phyloP scores from a whole-genome alignment of 2,888 invertebrate genomes.

The Macrosoma leucophasiata region DNA sequence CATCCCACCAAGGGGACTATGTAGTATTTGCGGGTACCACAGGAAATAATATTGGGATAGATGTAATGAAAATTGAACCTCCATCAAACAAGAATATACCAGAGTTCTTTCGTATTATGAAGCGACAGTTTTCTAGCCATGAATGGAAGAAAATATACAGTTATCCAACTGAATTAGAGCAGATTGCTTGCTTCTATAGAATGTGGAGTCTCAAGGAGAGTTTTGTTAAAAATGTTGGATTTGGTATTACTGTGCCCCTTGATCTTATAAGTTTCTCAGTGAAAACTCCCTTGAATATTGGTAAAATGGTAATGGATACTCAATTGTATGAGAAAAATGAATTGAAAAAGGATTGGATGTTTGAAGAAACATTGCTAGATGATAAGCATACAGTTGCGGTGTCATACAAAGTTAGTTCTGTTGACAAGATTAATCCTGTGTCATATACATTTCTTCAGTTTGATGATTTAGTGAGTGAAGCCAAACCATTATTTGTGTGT shows the following conservation, averaged over 20 bases:
- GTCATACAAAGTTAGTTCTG: constrained; percentile 65
- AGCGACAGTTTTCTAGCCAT: constrained; percentile 82
- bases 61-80: constrained; percentile 92
- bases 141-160: constrained; percentile 88
- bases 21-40: constrained; percentile 86
- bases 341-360: constrained; percentile 79
- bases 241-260: constrained; percentile 88
- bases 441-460: constrained; percentile 75
- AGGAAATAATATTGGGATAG: constrained; percentile 80
- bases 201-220: constrained; percentile 97
- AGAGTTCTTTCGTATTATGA: constrained; percentile 94
- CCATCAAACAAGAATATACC: constrained; percentile 79
- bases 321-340: constrained; percentile 77
- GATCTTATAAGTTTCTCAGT: constrained; percentile 84
- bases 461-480: constrained; percentile 75
- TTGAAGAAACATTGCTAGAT: constrained; percentile 89
- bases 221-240: constrained; percentile 93
- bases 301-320: constrained; percentile 77
- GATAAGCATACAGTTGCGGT: constrained; percentile 87
- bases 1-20: constrained; percentile 93
- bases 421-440: constrained; percentile 26
- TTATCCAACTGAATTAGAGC: constrained; percentile 74
- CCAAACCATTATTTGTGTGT: constrained; percentile 50
- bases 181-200: constrained; percentile 87
- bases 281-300: constrained; percentile 68